phyloP scores from a whole-genome alignment of 2,888 invertebrate genomes.

The Epinotia ramella region DNA sequence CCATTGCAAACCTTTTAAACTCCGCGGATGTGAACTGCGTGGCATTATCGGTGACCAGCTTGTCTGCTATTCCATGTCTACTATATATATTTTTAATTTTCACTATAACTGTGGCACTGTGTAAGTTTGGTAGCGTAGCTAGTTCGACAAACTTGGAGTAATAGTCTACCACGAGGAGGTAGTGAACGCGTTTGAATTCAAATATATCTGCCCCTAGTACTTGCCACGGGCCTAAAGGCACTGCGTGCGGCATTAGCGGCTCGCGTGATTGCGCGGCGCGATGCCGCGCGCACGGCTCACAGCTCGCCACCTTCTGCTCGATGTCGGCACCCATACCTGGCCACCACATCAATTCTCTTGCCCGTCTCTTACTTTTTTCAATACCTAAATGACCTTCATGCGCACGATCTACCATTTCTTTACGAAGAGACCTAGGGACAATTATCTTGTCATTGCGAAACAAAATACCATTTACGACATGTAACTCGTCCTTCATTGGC shows the following conservation, averaged over 20 bases:
- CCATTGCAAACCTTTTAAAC: not conserved
- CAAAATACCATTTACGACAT: not conserved
- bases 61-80: not conserved
- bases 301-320: constrained; percentile 39
- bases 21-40: not conserved
- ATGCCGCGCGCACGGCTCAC: constrained; percentile 46
- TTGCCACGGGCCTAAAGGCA: constrained; percentile 27
- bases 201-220: constrained; percentile 3
- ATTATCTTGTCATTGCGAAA: not conserved
- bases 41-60: constrained; percentile 5
- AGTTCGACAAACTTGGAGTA: constrained; percentile 17
- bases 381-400: constrained; percentile 45
- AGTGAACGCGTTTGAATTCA: not conserved
- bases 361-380: constrained; percentile 46
- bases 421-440: not conserved
- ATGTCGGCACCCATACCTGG: constrained; percentile 48
- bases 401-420: not conserved
- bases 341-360: constrained; percentile 48
- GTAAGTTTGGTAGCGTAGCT: not conserved
- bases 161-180: constrained; percentile 15
- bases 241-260: constrained; percentile 45
- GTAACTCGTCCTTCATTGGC: not conserved
- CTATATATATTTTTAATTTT: constrained; percentile 1
- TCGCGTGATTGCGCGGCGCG: constrained; percentile 46
- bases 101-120: not conserved